Base-by-base conservation (phyloP, 2,113 vertebrate species). In the Macheiramphus alcinus region DNA sequence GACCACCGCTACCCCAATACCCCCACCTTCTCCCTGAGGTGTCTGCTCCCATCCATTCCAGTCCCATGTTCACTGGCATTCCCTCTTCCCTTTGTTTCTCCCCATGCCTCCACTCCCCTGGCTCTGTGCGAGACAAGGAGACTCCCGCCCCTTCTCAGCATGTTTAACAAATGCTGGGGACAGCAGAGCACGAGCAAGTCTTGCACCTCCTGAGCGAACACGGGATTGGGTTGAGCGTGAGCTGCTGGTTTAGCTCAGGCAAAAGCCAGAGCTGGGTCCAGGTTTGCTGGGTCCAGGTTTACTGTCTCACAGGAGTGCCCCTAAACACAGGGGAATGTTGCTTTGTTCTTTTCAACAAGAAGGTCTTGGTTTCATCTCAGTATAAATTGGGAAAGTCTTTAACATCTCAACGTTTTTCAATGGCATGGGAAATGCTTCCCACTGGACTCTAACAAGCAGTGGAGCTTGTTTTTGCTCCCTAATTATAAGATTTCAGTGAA, bases 191-290 rank as follows among this genome's bases (percentile, higher is more conserved):
- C 10, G 48, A n/a, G 23, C 45, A 68, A 70, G 7, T n/a, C 58
- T 50, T 88, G 63, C 85, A 27, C 11, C 19, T 76, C 53, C 74
- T 1, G 3, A 59, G 59, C 3, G 1, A 38, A 27, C 25, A 6
- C 0, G 0, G 58, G 38, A 3, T 7, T 48, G 43, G 10, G 40
- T 17, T 73, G 29, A 45, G 13, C 55, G 15, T 0, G 21, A 92
- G 63, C 31, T n/a, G 25, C 71, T 61, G 42, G 26, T 25, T 74
- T 19, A 48, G 23, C 42, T 67, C 43, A 34, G 56, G 38, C 27
- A 63, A 63, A 86, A 95, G 52, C 34, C 91, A 71, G 47, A 62
- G 67, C 38, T 80, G 58, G n/a, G 21, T 45, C 43, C 19, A n/a
- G 25, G 22, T 52, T 73, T 47, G 15, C 9, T 43, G 31, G n/a